Base-by-base conservation (phyloP, 2,797 vertebrate species). In the Fistularia commersonii region DNA sequence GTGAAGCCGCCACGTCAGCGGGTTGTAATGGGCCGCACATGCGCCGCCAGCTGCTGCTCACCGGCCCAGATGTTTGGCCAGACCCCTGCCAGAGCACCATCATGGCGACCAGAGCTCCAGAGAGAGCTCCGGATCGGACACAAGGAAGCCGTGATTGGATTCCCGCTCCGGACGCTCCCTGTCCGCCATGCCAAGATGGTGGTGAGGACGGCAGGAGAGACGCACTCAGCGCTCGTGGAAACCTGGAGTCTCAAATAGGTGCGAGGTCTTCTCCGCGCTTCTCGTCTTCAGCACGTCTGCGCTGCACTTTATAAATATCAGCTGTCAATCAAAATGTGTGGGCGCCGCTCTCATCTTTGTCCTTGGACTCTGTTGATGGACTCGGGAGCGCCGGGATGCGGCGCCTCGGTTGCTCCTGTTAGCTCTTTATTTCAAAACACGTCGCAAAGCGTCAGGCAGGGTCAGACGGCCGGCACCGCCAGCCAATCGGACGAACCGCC, bases 1-100 rank as follows among this genome's bases (percentile, higher is more conserved):
- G 23, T 4, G 70, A 69, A 79, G 76, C 41, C 69, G 77, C 77
- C 77, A 67, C 66, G 76, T 78, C 79, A 80, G 48, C 66, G 43
- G 31, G 36, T 60, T 49, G 32, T 71, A 76, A 70, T 79, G 52
- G 51, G 41, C 49, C 14, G 41, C 72, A 84, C 58, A 51, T 72
- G 74, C 41, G 42, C 3, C 48, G 51, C 55, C 66, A 75, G 59
- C 77, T 64, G 75, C 69, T 52, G 65, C 66, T 48, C 1, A 31
- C 57, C 40, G 45, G 8, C 54, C 42, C 69, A 74, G 71, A 79
- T 75, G 71, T 61, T 54, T 3, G 37, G 11, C 32, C 56, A 7
- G 51, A 39, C 41, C 50, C 61, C 32, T 50, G 37, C 57, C 64
- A 38, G 43, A 23, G 32, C 57, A 44, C 12, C 56, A 4, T 23